These are phyloP conservation scores for Thunnus albacares DNA, from an alignment of 2,797 vertebrate species.

Conservation along the genomic window DNA sequence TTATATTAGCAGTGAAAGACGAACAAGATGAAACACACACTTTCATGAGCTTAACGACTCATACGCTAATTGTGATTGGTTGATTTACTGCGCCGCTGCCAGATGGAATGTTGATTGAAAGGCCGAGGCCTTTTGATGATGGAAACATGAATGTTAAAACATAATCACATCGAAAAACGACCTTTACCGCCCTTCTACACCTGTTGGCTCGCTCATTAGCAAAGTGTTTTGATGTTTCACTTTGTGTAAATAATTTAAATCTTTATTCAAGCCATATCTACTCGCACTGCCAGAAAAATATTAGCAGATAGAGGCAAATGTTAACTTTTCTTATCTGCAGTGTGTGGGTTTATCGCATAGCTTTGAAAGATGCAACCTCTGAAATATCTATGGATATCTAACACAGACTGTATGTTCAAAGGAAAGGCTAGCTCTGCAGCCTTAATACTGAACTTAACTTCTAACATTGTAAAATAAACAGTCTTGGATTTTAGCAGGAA, in stretches of 20 bases:
- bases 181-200: constrained; percentile 50
- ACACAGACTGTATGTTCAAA: constrained; percentile 34
- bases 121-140: constrained; percentile 54
- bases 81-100: constrained; percentile 48
- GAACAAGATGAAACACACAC: constrained; percentile 58
- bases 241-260: constrained; percentile 63
- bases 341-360: constrained; percentile 8
- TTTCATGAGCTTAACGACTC: constrained; percentile 48
- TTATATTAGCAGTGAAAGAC: constrained; percentile 39
- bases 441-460: not conserved
- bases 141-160: constrained; percentile 54
- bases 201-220: constrained; percentile 56
- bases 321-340: constrained; percentile 45
- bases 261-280: constrained; percentile 34
- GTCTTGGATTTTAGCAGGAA: not conserved
- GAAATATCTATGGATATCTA: constrained; percentile 33
- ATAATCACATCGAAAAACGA: constrained; percentile 57
- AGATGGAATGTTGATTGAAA: constrained; percentile 59
- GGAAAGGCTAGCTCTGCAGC: not conserved
- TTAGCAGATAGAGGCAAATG: constrained; percentile 35
- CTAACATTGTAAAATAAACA: constrained; percentile 18
- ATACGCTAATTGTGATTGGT: constrained; percentile 67
- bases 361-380: constrained; percentile 27
- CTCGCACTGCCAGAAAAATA: constrained; percentile 11
- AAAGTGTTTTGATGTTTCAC: constrained; percentile 62